A percentile compares a stretch with the other conserved stretches of the same genome.
phyloP scores from a whole-genome alignment of 2,797 vertebrate genomes.

The Calcarius lapponicus region DNA sequence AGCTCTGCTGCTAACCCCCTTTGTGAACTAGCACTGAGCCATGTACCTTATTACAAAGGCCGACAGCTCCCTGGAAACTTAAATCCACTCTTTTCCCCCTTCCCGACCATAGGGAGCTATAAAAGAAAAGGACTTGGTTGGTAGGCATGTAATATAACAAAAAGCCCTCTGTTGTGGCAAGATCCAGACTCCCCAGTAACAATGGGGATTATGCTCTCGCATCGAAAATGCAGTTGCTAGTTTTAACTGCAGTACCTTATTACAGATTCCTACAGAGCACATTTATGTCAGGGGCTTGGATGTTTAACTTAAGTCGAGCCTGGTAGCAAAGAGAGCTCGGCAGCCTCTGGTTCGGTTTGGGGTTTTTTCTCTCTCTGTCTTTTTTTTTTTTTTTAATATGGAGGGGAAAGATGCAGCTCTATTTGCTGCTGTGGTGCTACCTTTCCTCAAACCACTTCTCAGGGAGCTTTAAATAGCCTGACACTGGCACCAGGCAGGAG shows the following conservation, averaged over 20 bases:
- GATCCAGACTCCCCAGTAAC: constrained; percentile 44
- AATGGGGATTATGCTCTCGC: constrained; percentile 36
- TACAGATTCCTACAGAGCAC: constrained; percentile 31
- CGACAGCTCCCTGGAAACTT: constrained; percentile 63
- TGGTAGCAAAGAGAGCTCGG: background rate
- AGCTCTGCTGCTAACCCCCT: constrained; percentile 56
- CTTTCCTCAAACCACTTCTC: constrained; percentile 24
- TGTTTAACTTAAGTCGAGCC: constrained; percentile 31
- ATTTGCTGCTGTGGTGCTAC: background rate
- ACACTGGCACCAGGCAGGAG: constrained; percentile 52
- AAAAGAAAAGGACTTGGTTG: constrained; percentile 61
- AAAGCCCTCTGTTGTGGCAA: constrained; percentile 43
- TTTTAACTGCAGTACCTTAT: constrained; percentile 52
- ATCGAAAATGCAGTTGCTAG: constrained; percentile 34
- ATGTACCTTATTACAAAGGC: constrained; percentile 62
- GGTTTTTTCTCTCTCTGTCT: background rate
- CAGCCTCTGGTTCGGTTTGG: background rate
- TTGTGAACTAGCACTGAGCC: constrained; percentile 66
- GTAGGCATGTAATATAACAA: constrained; percentile 56
- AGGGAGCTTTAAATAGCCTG: constrained; percentile 52
- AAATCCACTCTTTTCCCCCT: constrained; percentile 54
- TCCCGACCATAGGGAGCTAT: constrained; percentile 21
- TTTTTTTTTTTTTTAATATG: fast-evolving
- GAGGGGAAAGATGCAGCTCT: background rate
- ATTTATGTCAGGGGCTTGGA: background rate